Evolutionary conservation across 2,797 vertebrate genomes (phyloP), one percentile per base, ranked within the genome.

Genomic region (Brotogeris chrysoptera): DNA sequence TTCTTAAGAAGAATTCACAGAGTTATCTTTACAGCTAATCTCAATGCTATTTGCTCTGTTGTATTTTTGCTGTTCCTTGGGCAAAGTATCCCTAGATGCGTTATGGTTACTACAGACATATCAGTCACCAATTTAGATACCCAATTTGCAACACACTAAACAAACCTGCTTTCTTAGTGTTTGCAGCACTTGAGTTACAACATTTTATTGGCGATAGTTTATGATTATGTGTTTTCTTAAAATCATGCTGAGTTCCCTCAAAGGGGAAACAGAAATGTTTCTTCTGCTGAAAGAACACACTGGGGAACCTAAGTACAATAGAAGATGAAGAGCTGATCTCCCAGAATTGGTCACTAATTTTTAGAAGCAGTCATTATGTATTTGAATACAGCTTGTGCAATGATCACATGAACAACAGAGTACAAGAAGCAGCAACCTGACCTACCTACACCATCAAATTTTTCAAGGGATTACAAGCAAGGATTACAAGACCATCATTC

Each of bases 361-460:
- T 49, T 27, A 11, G 59, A 59, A 59, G 3, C 16, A 53, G 4
- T 8, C 6, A 41, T 25, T 43, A 66, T 25, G 38, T 11, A 18
- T 20, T 30, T 25, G 43, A 18, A 39, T 61, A 10, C 41, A 36
- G 27, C 36, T 90, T n/a, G 41, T 21, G 30, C 43, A 72, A 32
- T 1, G 7, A 60, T 3, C 43, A 18, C 15, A 20, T 0, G 6
- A 53, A 12, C 36, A 60, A 8, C 0, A 46, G 5, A 77, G 44
- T 5, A 47, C 2, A 9, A 60, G 14, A 59, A 80, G 19, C 41
- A 82, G 28, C 3, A 53, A n/a, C 32, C 23, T 49, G 24, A 74
- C 13, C 41, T 30, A 1, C 16, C 38, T 34, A 16, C 43, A 81
- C 16, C 8, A 49, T 10, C 19, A 16, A 18, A 1, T 41, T 36